Base-by-base conservation (phyloP, 2,888 invertebrate genomes). In the Anoplius nigerrimus region DNA sequence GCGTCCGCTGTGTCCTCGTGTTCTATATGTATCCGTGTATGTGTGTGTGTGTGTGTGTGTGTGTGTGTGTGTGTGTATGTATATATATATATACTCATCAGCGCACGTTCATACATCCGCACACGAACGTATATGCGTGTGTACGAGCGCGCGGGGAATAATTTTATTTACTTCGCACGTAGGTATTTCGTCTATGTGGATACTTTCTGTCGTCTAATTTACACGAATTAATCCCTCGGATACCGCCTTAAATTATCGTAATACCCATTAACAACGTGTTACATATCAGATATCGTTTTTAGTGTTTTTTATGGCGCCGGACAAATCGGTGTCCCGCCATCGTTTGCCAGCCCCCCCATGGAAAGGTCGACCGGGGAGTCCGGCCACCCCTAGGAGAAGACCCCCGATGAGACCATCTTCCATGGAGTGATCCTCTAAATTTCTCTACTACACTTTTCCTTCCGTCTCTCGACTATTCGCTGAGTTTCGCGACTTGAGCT, bases 181-280 rank as follows among this genome's bases (percentile, higher is more conserved):
- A 80, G 74, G 79, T 83, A 82, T 82, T n/a, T 83, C 81, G 74
- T 82, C 80, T 84, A 84, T 85, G 79, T 84, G 83, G 79, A 85
- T 87, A 87, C 87, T 87, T 87, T 87, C 87, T 87, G 85, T 86
- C 82, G 81, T 86, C 86, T 87, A 87, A 86, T 87, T 84, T 84
- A 86, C 87, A 87, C 79, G 83, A 84, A 84, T 81, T 78, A 78
- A 80, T 71, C 76, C 69, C 75, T 83, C 82, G 73, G 79, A 83
- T 84, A 79, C 76, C 74, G 71, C 80, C 71, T 81, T 81, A 63
- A 76, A 59, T 78, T 70, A 76, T 69, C 59, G 61, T 70, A 80
- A 75, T 79, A 82, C 67, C 70, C 79, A 76, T 81, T 80, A 82
- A 84, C 80, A 84, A 79, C 71, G 74, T 80, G 75, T 76, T 78